A percentile compares a stretch with the other conserved stretches of the same genome.
Evolutionary conservation across 1,140 invertebrate genomes (phyloP).

Genomic region (Penaeus chinensis): DNA sequence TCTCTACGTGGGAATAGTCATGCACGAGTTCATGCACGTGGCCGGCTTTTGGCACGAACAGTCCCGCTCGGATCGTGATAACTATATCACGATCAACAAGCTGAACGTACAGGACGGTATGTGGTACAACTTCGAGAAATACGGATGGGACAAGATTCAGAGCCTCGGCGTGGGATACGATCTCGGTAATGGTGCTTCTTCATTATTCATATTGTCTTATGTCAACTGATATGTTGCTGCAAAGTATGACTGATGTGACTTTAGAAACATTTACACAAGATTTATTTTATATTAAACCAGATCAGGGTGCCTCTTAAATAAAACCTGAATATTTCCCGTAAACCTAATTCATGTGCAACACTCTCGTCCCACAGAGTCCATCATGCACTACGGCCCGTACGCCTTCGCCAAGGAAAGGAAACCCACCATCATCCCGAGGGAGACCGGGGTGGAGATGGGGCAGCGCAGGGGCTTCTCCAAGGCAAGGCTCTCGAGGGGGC

Average conservation of each 20-base stretch:
- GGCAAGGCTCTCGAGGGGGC: conserved; percentile 31
- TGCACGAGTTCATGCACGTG: conserved; percentile 70
- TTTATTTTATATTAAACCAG: too few relatives aligned
- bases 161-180: conserved; percentile 68
- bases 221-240: too few relatives aligned
- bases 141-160: conserved; percentile 66
- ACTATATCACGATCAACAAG: conserved; percentile 73
- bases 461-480: conserved; percentile 69
- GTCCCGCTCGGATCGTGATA: conserved; percentile 65
- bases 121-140: conserved; percentile 66
- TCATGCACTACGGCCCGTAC: conserved; percentile 73
- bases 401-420: conserved; percentile 71
- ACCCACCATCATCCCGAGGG: conserved; percentile 70
- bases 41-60: conserved; percentile 68
- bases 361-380: conserved; percentile 69
- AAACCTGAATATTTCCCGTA: too few relatives aligned
- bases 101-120: conserved; percentile 75
- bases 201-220: too few relatives aligned
- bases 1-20: conserved; percentile 71
- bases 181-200: conserved; percentile 63
- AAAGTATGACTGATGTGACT: too few relatives aligned
- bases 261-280: too few relatives aligned
- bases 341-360: too few relatives aligned
- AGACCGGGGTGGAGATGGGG: conserved; percentile 68
- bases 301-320: too few relatives aligned